Evolutionary conservation across 1,140 invertebrate genomes (phyloP).

Genomic region (Drosophila malerkotliana): DNA sequence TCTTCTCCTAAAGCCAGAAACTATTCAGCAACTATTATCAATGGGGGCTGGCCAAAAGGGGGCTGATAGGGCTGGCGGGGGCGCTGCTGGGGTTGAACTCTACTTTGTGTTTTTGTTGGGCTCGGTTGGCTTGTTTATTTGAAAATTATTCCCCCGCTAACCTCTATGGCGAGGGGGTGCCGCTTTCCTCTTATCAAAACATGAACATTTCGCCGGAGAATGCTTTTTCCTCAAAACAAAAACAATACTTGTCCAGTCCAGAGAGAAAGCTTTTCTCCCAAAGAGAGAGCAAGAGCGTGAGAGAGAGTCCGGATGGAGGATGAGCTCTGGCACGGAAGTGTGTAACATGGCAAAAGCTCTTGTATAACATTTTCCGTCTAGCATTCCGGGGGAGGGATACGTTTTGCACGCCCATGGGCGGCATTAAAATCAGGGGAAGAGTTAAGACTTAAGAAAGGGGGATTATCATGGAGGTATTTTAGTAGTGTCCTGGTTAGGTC

Average conservation of each 20-base stretch:
- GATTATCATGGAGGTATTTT: neutral
- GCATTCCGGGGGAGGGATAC: constrained; percentile 19
- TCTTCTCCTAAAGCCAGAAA: constrained; percentile 17
- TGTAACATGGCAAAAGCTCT: constrained; percentile 56
- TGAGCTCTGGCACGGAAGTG: constrained; percentile 28
- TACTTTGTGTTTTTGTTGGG: constrained; percentile 26
- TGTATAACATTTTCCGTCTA: constrained; percentile 55
- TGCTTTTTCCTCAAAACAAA: constrained; percentile 67
- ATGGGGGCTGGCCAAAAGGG: constrained; percentile 10
- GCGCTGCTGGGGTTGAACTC: neutral
- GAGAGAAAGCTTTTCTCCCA: constrained; percentile 37
- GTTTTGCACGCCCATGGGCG: constrained; percentile 48
- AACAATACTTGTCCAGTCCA: constrained; percentile 36
- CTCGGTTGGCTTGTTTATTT: constrained; percentile 57
- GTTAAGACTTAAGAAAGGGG: neutral
- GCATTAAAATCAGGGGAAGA: neutral
- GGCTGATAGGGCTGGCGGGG: neutral
- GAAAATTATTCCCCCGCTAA: constrained; percentile 51
- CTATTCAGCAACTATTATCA: constrained; percentile 66
- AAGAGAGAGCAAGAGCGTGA: constrained; percentile 14
- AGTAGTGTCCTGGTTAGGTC: neutral
- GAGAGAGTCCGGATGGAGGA: constrained; percentile 4
- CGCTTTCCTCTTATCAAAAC: constrained; percentile 64
- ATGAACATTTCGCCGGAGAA: constrained; percentile 53
- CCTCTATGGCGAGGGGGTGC: neutral